Evolutionary conservation across 2,113 vertebrate genomes (phyloP), one percentile per base, ranked within the genome.

Genomic region (Phyllostomus hastatus): DNA sequence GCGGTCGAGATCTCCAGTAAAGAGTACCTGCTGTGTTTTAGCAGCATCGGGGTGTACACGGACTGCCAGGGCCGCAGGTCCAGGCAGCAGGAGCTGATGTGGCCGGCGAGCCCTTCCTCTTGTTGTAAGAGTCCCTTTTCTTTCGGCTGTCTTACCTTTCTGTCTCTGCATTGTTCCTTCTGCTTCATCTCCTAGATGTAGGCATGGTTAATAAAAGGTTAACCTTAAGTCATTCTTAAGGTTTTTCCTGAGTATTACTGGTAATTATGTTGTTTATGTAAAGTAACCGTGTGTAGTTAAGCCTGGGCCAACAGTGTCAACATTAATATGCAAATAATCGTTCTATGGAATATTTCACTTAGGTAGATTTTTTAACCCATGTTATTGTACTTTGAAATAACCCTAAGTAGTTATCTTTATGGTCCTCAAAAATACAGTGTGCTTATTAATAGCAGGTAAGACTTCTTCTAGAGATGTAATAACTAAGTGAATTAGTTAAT

Each of bases 21-120:
- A 97, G 99, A 99, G 97, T 99, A 99, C 97, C 98, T 99, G 98
- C 99, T 99, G 98, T 99, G 99, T 99, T 99, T 99, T 99, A 99
- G 98, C 98, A 98, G 99, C 98, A 99, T 99, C 26, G 99, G 99
- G 10, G 98, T 99, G 91, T 99, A 99, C 50, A 99, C 99, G 61
- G 99, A 99, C 99, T 99, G 99, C 52, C 99, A 99, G 97, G 99
- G 99, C 64, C 99, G 99, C 82, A 98, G 99, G 96, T 99, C 99
- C 0, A 99, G 99, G 28, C 99, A 99, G 59, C 99, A 99, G 98
- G 99, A 99, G 97, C 88, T 99, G 96, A 99, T 99, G 99, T 99
- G 99, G 99, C 99, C 99, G 0, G 99, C 99, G 20, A 96, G 97
- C 87, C 99, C 99, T 97, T 99, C 98, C 50, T 97, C 99, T 19